A percentile compares a stretch with the other conserved stretches of the same genome.
Conservation (phyloP, 2,888 invertebrate species). For the Amphiduros pacificus region DNA sequence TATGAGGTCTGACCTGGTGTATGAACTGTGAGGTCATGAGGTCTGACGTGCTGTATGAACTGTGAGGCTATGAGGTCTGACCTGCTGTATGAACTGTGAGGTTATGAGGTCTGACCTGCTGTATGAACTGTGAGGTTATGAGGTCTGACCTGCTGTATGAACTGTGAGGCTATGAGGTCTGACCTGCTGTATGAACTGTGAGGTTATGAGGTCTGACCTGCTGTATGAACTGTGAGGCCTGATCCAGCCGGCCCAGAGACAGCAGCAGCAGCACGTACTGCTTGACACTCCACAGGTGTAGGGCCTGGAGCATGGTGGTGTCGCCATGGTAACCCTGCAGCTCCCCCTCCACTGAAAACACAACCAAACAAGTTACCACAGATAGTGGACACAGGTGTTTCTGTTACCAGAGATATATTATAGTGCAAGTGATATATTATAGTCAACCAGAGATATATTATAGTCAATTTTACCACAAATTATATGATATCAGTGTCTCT, state of each 20-base stretch:
- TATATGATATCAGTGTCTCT: too few relatives aligned
- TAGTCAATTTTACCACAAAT: too few relatives aligned
- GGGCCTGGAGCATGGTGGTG: conserved; percentile 10
- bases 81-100: too few relatives aligned
- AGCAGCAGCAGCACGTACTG: conserved; percentile 28
- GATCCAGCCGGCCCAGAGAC: conserved; percentile 11
- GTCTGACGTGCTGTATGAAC: too few relatives aligned
- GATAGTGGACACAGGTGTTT: not conserved
- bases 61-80: not conserved
- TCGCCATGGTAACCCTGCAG: conserved; percentile 14
- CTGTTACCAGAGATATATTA: not conserved
- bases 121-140: too few relatives aligned
- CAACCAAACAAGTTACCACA: not conserved
- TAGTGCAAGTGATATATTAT: not conserved
- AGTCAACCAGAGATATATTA: too few relatives aligned
- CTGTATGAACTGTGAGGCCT: conserved; percentile 27
- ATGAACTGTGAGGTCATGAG: too few relatives aligned
- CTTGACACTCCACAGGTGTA: conserved; percentile 29
- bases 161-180: too few relatives aligned
- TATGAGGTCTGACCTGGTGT: too few relatives aligned
- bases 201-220: conserved; percentile 17
- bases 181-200: too few relatives aligned
- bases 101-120: too few relatives aligned
- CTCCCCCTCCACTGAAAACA: conserved; percentile 21
- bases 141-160: too few relatives aligned